These are phyloP conservation scores for Mormyrus proboscirostris DNA, from an alignment of 2,797 vertebrate genomes.

Conservation along the genomic window DNA sequence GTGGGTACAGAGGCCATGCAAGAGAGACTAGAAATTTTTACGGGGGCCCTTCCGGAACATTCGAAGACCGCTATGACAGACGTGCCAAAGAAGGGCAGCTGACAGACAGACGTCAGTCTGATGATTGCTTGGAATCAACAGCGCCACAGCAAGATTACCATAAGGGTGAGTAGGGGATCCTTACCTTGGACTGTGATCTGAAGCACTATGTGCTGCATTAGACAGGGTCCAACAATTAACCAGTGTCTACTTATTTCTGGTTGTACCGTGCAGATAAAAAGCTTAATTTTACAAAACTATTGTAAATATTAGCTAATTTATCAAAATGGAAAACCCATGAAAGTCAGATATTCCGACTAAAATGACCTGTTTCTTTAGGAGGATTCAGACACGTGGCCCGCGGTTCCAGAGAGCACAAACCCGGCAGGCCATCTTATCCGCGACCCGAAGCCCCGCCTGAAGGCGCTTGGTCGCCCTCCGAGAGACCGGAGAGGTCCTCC, in stretches of 20 bases:
- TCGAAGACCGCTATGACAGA: constrained; percentile 16
- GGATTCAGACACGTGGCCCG: background rate
- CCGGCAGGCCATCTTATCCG: background rate
- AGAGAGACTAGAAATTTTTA: constrained; percentile 7
- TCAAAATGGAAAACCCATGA: background rate
- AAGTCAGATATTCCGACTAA: background rate
- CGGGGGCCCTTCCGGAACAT: background rate
- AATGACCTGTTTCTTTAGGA: background rate
- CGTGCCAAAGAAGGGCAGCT: constrained; percentile 27
- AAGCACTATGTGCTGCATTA: background rate
- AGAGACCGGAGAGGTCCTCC: constrained; percentile 41
- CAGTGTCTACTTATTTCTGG: background rate
- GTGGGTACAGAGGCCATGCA: constrained; percentile 7
- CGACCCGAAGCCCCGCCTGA: constrained; percentile 26
- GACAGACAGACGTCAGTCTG: constrained; percentile 13
- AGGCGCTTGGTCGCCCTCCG: constrained; percentile 30
- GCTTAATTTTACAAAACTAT: background rate
- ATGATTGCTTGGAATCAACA: background rate
- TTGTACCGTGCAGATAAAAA: background rate
- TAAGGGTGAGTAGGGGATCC: background rate
- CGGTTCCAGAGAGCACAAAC: background rate
- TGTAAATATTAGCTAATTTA: background rate
- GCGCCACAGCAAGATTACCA: background rate
- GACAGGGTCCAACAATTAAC: background rate
- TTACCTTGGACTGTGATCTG: background rate